These are phyloP conservation scores for Melieria picta DNA, from an alignment of 2,888 invertebrate genomes.

Conservation along the genomic window DNA sequence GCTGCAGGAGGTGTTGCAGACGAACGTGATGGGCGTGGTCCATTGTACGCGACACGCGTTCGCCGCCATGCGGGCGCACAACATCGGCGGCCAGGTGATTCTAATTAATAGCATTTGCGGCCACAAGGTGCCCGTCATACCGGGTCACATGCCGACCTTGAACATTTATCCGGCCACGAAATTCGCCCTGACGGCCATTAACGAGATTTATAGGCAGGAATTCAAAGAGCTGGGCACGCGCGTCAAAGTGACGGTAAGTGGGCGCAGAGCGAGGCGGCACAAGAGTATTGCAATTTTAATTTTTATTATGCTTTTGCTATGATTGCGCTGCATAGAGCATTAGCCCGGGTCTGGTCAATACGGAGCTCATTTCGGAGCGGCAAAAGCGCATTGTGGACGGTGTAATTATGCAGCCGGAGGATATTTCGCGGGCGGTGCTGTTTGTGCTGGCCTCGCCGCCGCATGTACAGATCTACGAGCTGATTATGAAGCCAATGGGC, in stretches of 20 bases:
- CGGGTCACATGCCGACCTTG: conserved; percentile 43
- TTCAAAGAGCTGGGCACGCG: conserved; percentile 65
- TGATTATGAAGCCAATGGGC: conserved; percentile 45
- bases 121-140: conserved; percentile 46
- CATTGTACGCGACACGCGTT: conserved; percentile 66
- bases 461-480: conserved; percentile 68
- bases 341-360: conserved; percentile 73
- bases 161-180: conserved; percentile 70
- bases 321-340: conserved; percentile 67
- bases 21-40: conserved; percentile 65
- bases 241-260: conserved; percentile 65
- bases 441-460: conserved; percentile 73
- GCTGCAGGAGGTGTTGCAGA: conserved; percentile 62
- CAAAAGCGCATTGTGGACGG: conserved; percentile 59
- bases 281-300: neutral
- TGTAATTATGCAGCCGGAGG: conserved; percentile 68
- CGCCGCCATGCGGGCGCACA: conserved; percentile 64
- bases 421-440: conserved; percentile 72
- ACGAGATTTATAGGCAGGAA: conserved; percentile 71
- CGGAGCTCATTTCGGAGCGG: conserved; percentile 67
- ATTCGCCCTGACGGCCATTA: conserved; percentile 70
- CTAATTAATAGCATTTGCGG: conserved; percentile 62
- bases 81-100: conserved; percentile 64
- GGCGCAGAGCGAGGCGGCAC: neutral
- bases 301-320: neutral